Evolutionary conservation across 2,113 vertebrate species (phyloP).

Genomic region (Amazona vittata): DNA sequence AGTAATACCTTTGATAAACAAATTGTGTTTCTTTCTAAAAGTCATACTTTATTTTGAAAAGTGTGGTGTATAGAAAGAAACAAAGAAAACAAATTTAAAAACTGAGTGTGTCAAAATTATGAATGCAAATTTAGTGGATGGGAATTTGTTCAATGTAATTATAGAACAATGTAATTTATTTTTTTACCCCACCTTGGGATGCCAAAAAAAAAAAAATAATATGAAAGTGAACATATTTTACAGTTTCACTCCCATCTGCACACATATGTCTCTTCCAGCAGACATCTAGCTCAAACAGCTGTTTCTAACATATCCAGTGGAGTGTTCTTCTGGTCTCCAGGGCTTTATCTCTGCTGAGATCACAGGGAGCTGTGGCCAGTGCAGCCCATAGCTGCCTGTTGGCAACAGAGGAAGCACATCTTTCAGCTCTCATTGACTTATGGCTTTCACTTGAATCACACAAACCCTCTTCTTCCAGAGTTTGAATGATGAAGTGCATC

Average conservation of each 20-base stretch:
- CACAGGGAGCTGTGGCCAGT: not conserved
- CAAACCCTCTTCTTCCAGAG: not conserved
- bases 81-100: not conserved
- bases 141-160: conserved; percentile 12
- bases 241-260: not conserved
- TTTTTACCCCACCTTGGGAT: not conserved
- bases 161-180: not conserved
- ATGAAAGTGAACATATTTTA: not conserved
- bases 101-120: not conserved
- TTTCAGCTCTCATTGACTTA: not conserved
- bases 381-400: accelerated
- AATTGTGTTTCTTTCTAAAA: not conserved
- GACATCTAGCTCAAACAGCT: not conserved
- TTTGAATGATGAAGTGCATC: not conserved
- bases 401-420: not conserved
- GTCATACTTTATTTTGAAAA: not conserved
- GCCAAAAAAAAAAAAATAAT: not conserved
- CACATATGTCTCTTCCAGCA: conserved; percentile 4
- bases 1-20: not conserved
- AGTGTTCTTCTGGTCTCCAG: not conserved
- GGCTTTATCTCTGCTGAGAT: not conserved
- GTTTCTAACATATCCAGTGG: not conserved
- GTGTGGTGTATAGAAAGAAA: not conserved
- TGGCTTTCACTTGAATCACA: not conserved
- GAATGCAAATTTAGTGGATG: not conserved